Evolutionary conservation across 2,888 invertebrate species (phyloP).

Genomic region (Lasius fuliginosus): DNA sequence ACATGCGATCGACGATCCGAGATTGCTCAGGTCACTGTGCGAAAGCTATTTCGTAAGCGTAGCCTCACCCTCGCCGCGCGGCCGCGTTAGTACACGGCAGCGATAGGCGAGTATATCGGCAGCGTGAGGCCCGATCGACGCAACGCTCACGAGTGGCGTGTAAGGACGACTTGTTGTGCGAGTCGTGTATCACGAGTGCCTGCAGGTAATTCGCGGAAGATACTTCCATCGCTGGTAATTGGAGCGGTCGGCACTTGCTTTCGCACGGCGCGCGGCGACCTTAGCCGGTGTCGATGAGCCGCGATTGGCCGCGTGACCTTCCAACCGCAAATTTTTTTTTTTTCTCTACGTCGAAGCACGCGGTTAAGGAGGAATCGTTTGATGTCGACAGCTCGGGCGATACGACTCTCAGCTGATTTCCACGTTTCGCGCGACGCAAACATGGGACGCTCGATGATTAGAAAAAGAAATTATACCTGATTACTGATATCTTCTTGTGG

Average conservation of each 20-base stretch:
- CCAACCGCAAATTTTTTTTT: slow-evolving; percentile 33
- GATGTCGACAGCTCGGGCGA: slow-evolving; percentile 17
- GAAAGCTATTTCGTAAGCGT: slow-evolving; percentile 58
- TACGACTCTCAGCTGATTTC: not conserved
- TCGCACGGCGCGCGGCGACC: slow-evolving; percentile 81
- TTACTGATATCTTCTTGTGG: not conserved
- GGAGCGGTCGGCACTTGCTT: slow-evolving; percentile 85
- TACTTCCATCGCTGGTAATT: slow-evolving; percentile 78
- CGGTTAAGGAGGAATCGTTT: not conserved
- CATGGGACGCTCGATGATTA: not conserved
- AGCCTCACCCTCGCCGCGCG: slow-evolving; percentile 47
- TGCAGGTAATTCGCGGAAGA: slow-evolving; percentile 62
- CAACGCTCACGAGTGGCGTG: slow-evolving; percentile 69
- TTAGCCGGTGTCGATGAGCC: slow-evolving; percentile 50
- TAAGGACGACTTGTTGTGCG: slow-evolving; percentile 7
- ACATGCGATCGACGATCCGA: slow-evolving; percentile 53
- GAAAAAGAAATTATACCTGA: not conserved
- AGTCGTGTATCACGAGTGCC: slow-evolving; percentile 58
- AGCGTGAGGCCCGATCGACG: slow-evolving; percentile 49
- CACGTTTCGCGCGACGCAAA: not conserved
- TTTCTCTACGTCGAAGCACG: not conserved
- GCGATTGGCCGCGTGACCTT: slow-evolving; percentile 35
- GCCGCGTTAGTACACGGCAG: slow-evolving; percentile 45
- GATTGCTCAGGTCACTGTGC: slow-evolving; percentile 48
- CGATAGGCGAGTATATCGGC: slow-evolving; percentile 19